A percentile compares a stretch with the other conserved stretches of the same genome.
Evolutionary conservation across 2,888 invertebrate species (phyloP).

Genomic region (Sympetrum striolatum): DNA sequence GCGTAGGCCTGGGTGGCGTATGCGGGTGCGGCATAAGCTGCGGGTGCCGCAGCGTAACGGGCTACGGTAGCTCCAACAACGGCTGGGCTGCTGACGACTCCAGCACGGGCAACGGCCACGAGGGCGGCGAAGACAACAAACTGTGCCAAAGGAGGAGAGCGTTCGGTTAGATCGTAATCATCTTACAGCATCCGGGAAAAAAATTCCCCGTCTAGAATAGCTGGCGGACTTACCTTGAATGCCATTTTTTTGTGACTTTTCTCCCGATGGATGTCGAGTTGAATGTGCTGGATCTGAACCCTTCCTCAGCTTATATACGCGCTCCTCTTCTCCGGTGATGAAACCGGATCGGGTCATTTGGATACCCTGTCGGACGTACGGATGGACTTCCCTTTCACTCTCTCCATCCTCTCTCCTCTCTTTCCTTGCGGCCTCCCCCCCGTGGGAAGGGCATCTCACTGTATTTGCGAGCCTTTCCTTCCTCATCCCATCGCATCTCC

Average conservation of each 20-base stretch:
- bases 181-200: neutral
- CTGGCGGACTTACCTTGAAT: conserved; percentile 7
- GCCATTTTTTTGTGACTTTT: conserved; percentile 35
- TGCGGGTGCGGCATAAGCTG: conserved; percentile 42
- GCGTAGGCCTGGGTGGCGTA: neutral
- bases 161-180: conserved; percentile 21
- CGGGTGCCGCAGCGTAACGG: conserved; percentile 44
- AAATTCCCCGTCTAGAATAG: neutral
- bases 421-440: neutral
- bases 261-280: conserved; percentile 8
- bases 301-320: conserved; percentile 30
- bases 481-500: neutral
- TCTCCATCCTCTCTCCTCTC: neutral
- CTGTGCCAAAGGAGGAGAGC: conserved; percentile 44
- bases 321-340: conserved; percentile 40
- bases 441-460: neutral
- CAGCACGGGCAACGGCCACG: conserved; percentile 39
- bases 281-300: conserved; percentile 13
- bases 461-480: neutral
- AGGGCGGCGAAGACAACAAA: conserved; percentile 50
- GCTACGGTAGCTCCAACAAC: conserved; percentile 23
- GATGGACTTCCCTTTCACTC: conserved; percentile 23
- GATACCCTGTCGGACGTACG: conserved; percentile 9
- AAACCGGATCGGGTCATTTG: conserved; percentile 35
- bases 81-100: conserved; percentile 44